Evolutionary conservation across 2,113 vertebrate genomes (phyloP).

Genomic region (Phocoena sinus): DNA sequence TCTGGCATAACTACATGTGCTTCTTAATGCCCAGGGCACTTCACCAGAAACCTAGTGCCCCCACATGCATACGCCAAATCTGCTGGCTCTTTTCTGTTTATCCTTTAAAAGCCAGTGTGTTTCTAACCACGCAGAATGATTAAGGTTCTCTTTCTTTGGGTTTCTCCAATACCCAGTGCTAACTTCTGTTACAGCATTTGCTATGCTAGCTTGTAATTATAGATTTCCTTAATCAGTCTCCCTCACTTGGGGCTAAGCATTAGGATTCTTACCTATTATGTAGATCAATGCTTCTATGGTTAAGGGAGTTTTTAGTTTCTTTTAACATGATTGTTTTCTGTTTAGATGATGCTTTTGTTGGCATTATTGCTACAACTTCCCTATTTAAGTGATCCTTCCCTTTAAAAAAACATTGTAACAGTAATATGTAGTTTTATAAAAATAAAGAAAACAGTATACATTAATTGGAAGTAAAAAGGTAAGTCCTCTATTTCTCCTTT

Average conservation of each 20-base stretch:
- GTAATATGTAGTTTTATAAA: not conserved
- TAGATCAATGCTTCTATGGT: not conserved
- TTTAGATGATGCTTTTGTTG: not conserved
- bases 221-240: not conserved
- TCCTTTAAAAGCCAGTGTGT: not conserved
- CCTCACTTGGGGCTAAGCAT: not conserved
- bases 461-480: not conserved
- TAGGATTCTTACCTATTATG: not conserved
- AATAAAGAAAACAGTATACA: not conserved
- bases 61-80: not conserved
- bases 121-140: not conserved
- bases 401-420: not conserved
- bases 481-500: not conserved
- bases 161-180: not conserved
- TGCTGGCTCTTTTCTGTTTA: not conserved
- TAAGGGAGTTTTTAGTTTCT: not conserved
- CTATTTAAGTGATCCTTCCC: not conserved
- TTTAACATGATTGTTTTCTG: not conserved
- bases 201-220: not conserved
- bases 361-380: not conserved
- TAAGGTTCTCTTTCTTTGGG: not conserved
- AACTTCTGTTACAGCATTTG: not conserved
- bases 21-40: not conserved
- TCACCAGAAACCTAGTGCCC: not conserved
- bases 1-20: not conserved